Base-by-base conservation (phyloP, 2,797 vertebrate species). In the Lepus oiostolus region DNA sequence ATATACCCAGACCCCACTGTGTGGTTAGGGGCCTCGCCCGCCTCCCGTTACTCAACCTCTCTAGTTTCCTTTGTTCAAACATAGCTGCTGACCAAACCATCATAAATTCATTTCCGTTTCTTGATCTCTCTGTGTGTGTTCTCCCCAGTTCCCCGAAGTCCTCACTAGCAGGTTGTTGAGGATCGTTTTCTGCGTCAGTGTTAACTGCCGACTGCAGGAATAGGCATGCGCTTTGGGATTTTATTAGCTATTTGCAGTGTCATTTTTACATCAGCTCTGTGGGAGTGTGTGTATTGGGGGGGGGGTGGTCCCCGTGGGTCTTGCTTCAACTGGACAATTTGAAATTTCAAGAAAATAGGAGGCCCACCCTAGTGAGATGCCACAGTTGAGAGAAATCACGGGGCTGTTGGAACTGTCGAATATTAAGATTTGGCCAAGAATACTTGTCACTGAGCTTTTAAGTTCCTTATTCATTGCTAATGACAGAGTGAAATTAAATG, bases 401-500 rank as follows among this genome's bases (percentile, higher is more conserved):
- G 71, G 35, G 42, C 58, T 75, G 19, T 67, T 71, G 77, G 54
- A 74, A 74, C 38, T 83, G 2, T 8, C 26, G 89, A 47, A 21
- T 63, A 5, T 19, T 82, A 54, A 16, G 52, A 35, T 63, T 85
- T 81, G 68, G 82, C 50, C 83, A 35, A 92, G 68, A 91, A 22
- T n/a, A 21, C 65, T 42, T 82, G 47, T 32, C 65, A 65, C 52
- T 80, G 19, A 42, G 81, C 77, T 93, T 92, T 65, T 84, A 84
- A 72, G 52, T 90, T 93, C 68, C 75, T 95, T 76, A 77, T 35
- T 92, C 30, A 50, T 62, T 50, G 16, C 52, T 63, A 79, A 84
- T n/a, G 81, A 85, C 26, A 71, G 74, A 79, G 65, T 63, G 74
- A 94, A 74, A 85, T 90, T 65, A 93, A 93, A 70, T 92, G 42